phyloP scores from a whole-genome alignment of 1,140 invertebrate species.

The Diabrotica undecimpunctata region DNA sequence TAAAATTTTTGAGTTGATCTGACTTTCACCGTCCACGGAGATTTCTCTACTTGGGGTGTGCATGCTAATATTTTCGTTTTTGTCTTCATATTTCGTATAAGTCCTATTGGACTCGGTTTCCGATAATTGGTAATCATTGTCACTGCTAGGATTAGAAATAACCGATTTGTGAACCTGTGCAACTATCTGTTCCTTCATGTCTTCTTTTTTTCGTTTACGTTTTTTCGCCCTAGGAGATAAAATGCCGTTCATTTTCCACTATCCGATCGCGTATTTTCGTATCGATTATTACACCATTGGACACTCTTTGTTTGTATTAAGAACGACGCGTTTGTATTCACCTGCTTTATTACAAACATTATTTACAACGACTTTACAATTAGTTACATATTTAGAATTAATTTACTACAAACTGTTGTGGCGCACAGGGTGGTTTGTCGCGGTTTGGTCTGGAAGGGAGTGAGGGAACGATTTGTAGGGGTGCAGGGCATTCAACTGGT shows the following conservation, averaged over 20 bases:
- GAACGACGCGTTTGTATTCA: background rate
- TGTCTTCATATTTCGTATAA: slow-evolving; percentile 38
- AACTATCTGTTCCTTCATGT: slow-evolving; percentile 44
- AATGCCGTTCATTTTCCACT: slow-evolving; percentile 36
- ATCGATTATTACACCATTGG: slow-evolving; percentile 14
- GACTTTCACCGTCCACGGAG: slow-evolving; percentile 54
- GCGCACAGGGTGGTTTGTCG: too few relatives aligned
- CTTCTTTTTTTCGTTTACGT: slow-evolving; percentile 40
- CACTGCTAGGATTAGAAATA: slow-evolving; percentile 36
- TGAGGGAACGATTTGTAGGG: background rate
- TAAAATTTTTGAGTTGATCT: slow-evolving; percentile 57
- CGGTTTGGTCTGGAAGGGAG: background rate
- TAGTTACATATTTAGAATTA: too few relatives aligned
- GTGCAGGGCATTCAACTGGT: slow-evolving; percentile 15
- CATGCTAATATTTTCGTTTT: slow-evolving; percentile 42
- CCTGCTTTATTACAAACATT: too few relatives aligned
- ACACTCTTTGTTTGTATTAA: slow-evolving; percentile 17
- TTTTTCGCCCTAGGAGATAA: slow-evolving; percentile 34
- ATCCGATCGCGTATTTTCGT: too few relatives aligned
- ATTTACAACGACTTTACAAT: too few relatives aligned
- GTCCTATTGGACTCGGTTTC: slow-evolving; percentile 38
- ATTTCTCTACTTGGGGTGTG: slow-evolving; percentile 46
- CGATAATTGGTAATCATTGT: slow-evolving; percentile 30
- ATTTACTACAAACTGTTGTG: too few relatives aligned
- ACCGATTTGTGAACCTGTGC: slow-evolving; percentile 44